Evolutionary conservation across 2,113 vertebrate genomes (phyloP), one percentile per base, ranked within the genome.

Genomic region (Hemibagrus wyckioides): DNA sequence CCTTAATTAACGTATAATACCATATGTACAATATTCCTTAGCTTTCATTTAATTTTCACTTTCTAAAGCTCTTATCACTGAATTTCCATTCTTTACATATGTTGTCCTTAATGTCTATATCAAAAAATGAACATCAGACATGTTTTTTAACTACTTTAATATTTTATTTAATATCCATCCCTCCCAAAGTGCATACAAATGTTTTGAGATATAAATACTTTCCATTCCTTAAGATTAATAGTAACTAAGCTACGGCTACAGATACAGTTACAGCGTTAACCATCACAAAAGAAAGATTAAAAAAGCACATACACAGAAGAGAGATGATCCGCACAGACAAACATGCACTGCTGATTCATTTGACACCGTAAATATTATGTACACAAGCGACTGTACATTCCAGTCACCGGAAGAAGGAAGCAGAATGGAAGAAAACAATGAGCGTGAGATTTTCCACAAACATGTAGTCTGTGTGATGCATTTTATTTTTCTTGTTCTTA

Each of bases 91-190:
- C 19, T 48, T 52, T 77, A 10, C 17, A 19, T 17, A 50, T 76
- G n/a, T 79, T 54, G 14, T 79, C 7, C n/a, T 79, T 21, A 54
- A 1, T 33, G 50, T 19, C 28, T 17, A 9, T 4, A 36, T 56
- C 0, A 30, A 77, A 77, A 3, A 80, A 77, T 30, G 13, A 39
- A 81, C 11, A 81, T 25, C 28, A 28, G 21, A 81, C 54, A 28
- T 77, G 21, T 75, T 11, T 52, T 28, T 71, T 7, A 25, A 83
- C 61, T 91, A 89, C 50, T 91, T 90, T 80, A 85, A 39, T 57
- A 86, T 89, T 93, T 94, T 94, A 94, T 93, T 94, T 94, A 94
- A 91, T 95, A 93, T 80, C 86, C 82, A 91, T 81, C 56, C 90
- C 92, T 86, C 84, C 84, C 92, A 92, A 93, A 93, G 90, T 91